These are phyloP conservation scores for Phalacrocorax carbo DNA, from an alignment of 2,113 vertebrate species.

Conservation along the genomic window DNA sequence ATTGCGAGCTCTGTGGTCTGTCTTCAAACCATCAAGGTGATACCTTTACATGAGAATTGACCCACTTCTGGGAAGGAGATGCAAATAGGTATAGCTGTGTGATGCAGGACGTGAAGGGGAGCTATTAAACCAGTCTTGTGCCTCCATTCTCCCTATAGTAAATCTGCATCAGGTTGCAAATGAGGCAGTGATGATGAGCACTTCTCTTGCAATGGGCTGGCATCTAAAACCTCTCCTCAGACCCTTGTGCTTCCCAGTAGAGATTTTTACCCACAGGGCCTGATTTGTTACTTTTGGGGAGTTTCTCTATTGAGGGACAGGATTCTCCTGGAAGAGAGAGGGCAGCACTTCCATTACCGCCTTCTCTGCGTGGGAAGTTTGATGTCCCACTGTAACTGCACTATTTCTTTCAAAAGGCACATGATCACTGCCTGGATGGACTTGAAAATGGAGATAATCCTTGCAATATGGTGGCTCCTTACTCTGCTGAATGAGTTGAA, in stretches of 20 bases:
- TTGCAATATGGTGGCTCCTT: neutral
- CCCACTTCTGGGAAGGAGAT: neutral
- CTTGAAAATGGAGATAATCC: neutral
- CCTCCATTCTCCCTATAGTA: neutral
- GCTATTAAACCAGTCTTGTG: neutral
- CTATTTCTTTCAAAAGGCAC: neutral
- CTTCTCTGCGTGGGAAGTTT: neutral
- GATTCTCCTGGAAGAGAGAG: neutral
- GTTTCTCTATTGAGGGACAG: neutral
- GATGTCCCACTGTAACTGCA: neutral
- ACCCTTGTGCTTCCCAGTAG: neutral
- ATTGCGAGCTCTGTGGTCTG: neutral
- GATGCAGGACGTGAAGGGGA: neutral
- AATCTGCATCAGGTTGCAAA: neutral
- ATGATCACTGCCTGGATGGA: neutral
- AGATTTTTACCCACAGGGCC: neutral
- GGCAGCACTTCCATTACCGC: neutral
- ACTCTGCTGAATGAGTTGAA: neutral
- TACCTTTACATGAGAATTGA: neutral
- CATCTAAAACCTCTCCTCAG: neutral
- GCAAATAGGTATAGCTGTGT: accelerated
- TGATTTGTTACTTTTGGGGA: neutral
- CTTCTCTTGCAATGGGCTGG: neutral
- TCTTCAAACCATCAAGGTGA: neutral
- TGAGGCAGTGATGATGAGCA: neutral